Percentiles rank a stretch among this genome's conserved stretches.
phyloP scores from a whole-genome alignment of 2,797 vertebrate genomes.

The Picus viridis region DNA sequence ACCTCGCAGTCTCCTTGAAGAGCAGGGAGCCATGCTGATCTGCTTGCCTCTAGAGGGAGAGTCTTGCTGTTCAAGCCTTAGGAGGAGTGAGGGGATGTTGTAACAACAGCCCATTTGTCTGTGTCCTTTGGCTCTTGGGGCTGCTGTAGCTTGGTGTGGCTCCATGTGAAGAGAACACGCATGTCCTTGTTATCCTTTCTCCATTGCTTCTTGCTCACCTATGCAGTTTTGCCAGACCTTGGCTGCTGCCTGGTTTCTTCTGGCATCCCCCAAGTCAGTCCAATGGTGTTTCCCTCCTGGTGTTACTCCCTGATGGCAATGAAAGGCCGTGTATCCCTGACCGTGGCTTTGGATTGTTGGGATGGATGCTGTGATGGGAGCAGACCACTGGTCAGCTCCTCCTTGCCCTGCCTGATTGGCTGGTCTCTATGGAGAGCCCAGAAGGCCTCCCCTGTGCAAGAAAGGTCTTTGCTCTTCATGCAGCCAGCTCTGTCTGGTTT shows the following conservation, averaged over 20 bases:
- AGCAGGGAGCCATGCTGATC: not conserved
- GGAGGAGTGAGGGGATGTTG: not conserved
- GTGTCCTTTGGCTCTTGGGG: not conserved
- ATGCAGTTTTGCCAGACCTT: not conserved
- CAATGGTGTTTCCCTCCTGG: not conserved
- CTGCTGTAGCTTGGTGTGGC: not conserved
- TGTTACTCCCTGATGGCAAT: not conserved
- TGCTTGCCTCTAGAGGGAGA: not conserved
- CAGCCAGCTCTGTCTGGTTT: not conserved
- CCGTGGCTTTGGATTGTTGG: fast-evolving
- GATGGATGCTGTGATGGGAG: not conserved
- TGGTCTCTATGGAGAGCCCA: not conserved
- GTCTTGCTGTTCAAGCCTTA: not conserved
- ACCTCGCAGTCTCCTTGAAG: not conserved
- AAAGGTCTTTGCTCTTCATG: not conserved
- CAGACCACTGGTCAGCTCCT: no score
- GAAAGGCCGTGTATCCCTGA: not conserved
- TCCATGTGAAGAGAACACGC: fast-evolving
- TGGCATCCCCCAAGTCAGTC: not conserved
- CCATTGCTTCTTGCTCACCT: not conserved
- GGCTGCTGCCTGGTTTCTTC: not conserved
- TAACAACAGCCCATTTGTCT: not conserved
- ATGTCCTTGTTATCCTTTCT: not conserved
- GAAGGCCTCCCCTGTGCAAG: not conserved
- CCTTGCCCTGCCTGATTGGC: fast-evolving